Conservation (phyloP, 2,888 invertebrate genomes). For the Torymus texanus region DNA sequence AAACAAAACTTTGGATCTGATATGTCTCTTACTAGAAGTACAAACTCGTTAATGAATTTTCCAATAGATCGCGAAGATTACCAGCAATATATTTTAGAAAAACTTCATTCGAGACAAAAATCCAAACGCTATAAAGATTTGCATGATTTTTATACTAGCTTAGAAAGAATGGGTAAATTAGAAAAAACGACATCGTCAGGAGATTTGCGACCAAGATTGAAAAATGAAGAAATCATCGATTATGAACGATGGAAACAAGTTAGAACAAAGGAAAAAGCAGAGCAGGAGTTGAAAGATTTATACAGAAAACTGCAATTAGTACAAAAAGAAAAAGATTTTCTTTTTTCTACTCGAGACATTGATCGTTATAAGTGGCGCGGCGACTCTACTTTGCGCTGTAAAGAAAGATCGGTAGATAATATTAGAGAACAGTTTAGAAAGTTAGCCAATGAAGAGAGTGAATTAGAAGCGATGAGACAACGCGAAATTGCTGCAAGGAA, state of each 20-base stretch:
- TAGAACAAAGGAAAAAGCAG: slow-evolving; percentile 86
- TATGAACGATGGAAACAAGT: slow-evolving; percentile 92
- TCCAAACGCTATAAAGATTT: slow-evolving; percentile 90
- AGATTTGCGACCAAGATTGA: slow-evolving; percentile 83
- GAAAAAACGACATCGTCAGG: slow-evolving; percentile 85
- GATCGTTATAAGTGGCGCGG: slow-evolving; percentile 86
- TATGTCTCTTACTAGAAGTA: slow-evolving; percentile 73
- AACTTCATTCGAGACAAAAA: slow-evolving; percentile 81
- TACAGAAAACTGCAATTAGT: slow-evolving; percentile 86
- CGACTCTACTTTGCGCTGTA: slow-evolving; percentile 84
- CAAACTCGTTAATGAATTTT: slow-evolving; percentile 75
- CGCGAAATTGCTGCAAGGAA: slow-evolving; percentile 76
- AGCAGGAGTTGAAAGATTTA: slow-evolving; percentile 86
- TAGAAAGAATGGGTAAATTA: slow-evolving; percentile 89
- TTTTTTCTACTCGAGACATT: slow-evolving; percentile 86
- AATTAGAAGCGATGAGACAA: slow-evolving; percentile 75
- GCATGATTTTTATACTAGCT: slow-evolving; percentile 88
- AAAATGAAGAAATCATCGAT: slow-evolving; percentile 88
- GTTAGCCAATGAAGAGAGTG: slow-evolving; percentile 77
- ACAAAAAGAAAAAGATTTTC: slow-evolving; percentile 88
- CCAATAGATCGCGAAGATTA: slow-evolving; percentile 79
- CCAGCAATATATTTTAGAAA: slow-evolving; percentile 81
- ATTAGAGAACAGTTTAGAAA: slow-evolving; percentile 86
- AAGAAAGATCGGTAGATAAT: slow-evolving; percentile 92
- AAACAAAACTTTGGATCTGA: slow-evolving; percentile 63